Evolutionary conservation across 2,113 vertebrate species (phyloP).

Genomic region (Etheostoma spectabile): DNA sequence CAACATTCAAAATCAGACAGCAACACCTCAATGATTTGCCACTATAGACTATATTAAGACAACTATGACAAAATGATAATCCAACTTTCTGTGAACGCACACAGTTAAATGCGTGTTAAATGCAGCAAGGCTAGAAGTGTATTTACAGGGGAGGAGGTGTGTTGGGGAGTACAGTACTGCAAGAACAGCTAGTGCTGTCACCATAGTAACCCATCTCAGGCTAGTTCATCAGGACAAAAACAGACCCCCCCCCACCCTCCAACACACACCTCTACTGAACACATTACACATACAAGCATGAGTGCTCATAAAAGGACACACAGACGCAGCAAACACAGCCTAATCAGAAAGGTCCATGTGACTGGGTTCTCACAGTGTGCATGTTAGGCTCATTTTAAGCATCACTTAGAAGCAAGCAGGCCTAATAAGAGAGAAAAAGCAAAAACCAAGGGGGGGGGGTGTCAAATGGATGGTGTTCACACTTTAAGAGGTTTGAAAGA

Average conservation of each 20-base stretch:
- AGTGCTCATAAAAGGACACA: constrained; percentile 45
- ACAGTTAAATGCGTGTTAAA: constrained; percentile 16
- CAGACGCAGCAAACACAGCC: constrained; percentile 36
- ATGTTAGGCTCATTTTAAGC: constrained; percentile 54
- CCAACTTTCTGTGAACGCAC: neutral
- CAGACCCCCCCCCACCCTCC: constrained; percentile 38
- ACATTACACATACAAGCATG: constrained; percentile 31
- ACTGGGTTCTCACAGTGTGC: constrained; percentile 35
- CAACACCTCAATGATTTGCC: neutral
- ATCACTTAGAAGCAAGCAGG: constrained; percentile 36
- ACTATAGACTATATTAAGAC: neutral
- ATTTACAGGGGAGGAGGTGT: constrained; percentile 27
- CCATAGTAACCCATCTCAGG: constrained; percentile 72
- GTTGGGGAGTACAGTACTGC: constrained; percentile 29
- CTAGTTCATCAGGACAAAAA: constrained; percentile 68
- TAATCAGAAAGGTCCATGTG: constrained; percentile 36
- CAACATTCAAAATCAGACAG: neutral
- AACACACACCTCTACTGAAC: constrained; percentile 27
- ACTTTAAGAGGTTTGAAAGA: constrained; percentile 68
- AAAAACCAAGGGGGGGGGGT: constrained; percentile 29
- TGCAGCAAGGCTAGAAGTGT: constrained; percentile 5
- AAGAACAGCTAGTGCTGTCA: constrained; percentile 59
- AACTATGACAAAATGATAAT: neutral
- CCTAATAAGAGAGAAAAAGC: constrained; percentile 51
- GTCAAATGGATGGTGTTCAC: constrained; percentile 56